Evolutionary conservation across 1,140 invertebrate species (phyloP).

Genomic region (Eurosta solidaginis): DNA sequence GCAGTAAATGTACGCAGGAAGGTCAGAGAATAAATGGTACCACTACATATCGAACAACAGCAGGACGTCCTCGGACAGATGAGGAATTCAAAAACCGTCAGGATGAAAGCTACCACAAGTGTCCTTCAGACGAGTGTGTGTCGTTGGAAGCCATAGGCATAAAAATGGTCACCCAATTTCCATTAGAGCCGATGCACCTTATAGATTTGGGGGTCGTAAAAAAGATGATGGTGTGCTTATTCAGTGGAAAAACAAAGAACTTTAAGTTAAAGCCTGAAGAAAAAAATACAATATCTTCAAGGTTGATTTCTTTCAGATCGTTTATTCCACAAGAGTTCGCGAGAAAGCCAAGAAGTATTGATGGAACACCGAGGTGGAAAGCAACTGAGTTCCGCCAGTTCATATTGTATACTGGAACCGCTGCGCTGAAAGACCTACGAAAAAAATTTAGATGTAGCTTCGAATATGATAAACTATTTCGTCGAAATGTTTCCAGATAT

Average conservation of each 20-base stretch:
- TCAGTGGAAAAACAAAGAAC: neutral
- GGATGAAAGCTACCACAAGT: neutral
- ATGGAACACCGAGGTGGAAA: constrained; percentile 60
- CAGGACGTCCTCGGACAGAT: neutral
- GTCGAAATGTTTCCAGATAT: constrained; percentile 36
- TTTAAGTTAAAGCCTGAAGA: neutral
- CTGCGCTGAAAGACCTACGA: constrained; percentile 46
- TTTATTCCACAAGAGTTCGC: constrained; percentile 56
- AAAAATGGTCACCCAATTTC: constrained; percentile 27
- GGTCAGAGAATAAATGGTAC: constrained; percentile 8
- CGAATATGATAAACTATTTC: constrained; percentile 35
- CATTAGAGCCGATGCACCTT: no score
- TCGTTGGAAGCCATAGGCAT: neutral
- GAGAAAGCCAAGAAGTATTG: constrained; percentile 55
- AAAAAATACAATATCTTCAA: neutral
- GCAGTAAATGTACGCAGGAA: constrained; percentile 18
- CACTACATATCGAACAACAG: neutral
- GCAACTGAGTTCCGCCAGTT: constrained; percentile 62
- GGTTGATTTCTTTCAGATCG: neutral
- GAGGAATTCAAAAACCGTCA: neutral
- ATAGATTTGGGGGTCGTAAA: no score
- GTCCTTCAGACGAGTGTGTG: neutral
- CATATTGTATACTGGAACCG: constrained; percentile 60
- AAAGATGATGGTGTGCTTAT: neutral
- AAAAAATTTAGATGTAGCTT: neutral